Evolutionary conservation across 2,888 invertebrate genomes (phyloP).

Genomic region (Fragum whitleyi): DNA sequence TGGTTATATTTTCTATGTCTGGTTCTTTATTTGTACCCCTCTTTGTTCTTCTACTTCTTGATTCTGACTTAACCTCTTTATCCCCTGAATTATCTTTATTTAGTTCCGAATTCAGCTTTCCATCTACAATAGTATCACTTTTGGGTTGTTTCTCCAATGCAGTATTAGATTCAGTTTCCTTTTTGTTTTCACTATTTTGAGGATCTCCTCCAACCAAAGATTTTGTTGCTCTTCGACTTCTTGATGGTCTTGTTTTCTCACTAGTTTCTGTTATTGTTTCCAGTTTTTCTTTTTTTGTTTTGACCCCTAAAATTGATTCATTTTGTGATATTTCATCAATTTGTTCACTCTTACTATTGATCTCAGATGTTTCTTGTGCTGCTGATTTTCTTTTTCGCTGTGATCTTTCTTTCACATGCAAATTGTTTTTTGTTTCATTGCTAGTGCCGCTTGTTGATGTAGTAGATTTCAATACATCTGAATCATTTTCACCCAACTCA

Average conservation of each 20-base stretch:
- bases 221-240: not conserved
- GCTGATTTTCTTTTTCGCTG: not conserved
- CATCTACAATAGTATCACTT: too few species aligned
- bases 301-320: not conserved
- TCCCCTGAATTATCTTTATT: not conserved
- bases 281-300: not conserved
- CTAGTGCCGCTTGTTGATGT: not conserved
- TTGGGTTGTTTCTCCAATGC: too few species aligned
- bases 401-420: not conserved
- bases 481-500: not conserved
- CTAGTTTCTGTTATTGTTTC: not conserved
- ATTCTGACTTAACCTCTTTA: not conserved
- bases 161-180: not conserved
- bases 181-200: not conserved
- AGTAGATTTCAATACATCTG: not conserved
- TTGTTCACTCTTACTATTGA: not conserved
- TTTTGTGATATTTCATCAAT: not conserved
- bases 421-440: not conserved
- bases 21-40: not conserved
- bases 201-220: not conserved
- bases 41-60: slow-evolving; percentile 12
- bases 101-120: not conserved
- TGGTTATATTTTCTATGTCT: not conserved
- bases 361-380: not conserved
- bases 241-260: not conserved